Percentiles rank a stretch among this genome's conserved stretches.
Conservation (phyloP, 1,140 invertebrate genomes). For the Physella acuta region DNA sequence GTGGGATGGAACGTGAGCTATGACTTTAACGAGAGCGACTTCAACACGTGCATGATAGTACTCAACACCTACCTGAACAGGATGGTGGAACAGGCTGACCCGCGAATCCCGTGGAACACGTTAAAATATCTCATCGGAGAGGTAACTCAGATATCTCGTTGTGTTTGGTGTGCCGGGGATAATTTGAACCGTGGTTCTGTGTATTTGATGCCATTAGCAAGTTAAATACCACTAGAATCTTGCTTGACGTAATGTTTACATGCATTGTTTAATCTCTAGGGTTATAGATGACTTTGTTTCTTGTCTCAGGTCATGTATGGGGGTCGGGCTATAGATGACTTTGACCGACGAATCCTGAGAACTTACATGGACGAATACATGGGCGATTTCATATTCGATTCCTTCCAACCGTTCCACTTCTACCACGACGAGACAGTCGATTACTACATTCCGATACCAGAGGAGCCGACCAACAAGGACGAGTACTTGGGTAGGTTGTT, state of each 20-base stretch:
- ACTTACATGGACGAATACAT: conserved; percentile 89
- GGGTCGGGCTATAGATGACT: conserved; percentile 82
- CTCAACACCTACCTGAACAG: conserved; percentile 83
- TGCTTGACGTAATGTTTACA: too few relatives aligned
- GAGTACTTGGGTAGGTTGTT: conserved; percentile 33
- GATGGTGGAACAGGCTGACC: conserved; percentile 69
- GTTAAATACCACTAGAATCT: too few relatives aligned
- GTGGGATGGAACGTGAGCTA: conserved; percentile 82
- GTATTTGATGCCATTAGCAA: too few relatives aligned
- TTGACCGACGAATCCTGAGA: conserved; percentile 77
- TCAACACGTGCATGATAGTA: conserved; percentile 80
- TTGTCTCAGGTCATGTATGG: conserved; percentile 80
- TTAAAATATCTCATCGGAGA: conserved; percentile 87
- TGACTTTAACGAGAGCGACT: conserved; percentile 69
- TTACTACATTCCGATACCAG: conserved; percentile 73
- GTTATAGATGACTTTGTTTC: too few relatives aligned
- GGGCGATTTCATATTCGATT: conserved; percentile 85
- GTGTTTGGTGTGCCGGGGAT: too few relatives aligned
- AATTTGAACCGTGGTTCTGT: conserved; percentile 8
- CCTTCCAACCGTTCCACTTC: conserved; percentile 83
- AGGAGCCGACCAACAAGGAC: conserved; percentile 60
- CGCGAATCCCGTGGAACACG: conserved; percentile 77
- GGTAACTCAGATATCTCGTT: too few relatives aligned
- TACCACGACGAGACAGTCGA: conserved; percentile 73
- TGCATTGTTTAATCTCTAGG: too few relatives aligned